Evolutionary conservation across 35 echinoderm and acorn worm species (phyloP), one percentile per base, ranked within the genome.

Genomic region (Anneissia japonica): DNA sequence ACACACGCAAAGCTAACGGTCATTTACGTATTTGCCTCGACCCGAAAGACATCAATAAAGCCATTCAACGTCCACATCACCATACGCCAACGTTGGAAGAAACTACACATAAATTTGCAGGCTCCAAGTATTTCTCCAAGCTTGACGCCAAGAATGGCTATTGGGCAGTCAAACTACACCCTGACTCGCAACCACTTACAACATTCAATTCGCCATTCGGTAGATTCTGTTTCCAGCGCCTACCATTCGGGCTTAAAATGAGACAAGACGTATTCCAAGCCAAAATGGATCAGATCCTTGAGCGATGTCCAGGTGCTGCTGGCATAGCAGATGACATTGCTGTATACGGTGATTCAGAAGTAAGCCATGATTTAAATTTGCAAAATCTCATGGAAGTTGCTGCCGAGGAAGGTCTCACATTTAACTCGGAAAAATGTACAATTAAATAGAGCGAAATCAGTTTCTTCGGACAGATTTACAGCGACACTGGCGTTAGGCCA

Each of bases 11-110:
- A 36, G 55, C 84, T 13, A 94, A 90, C 32, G 84, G 88, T 4
- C 21, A 72, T 30, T 79, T 85, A 40, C 76, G 88, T 12, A 87
- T 90, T 19, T 94, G 88, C 36, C 79, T 94, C 12, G 92, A 94
- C 74, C 88, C 92, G 0, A 94, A 84, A 79, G 92, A 90, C 46
- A 36, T 94, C n/a, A 94, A 90, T 29, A 46, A 75, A 38, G 76
- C 43, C 0, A 93, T 93, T 1, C 85, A 89, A 46, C 81, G 76
- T 4, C 21, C 32, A 11, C 83, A 93, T 38, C 87, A 93, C 35
- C 90, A 81, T 23, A 81, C 87, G 29, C 82, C 91, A 9, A 93
- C 87, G 75, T 31, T 93, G 34, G 87, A 89, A 56, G 92, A 90
- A 33, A 90, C 90, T 23, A 84, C 88, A 11, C 88, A 90, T 35